Evolutionary conservation across 2,797 vertebrate species (phyloP), one percentile per base, ranked within the genome.

Genomic region (Allobates femoralis): DNA sequence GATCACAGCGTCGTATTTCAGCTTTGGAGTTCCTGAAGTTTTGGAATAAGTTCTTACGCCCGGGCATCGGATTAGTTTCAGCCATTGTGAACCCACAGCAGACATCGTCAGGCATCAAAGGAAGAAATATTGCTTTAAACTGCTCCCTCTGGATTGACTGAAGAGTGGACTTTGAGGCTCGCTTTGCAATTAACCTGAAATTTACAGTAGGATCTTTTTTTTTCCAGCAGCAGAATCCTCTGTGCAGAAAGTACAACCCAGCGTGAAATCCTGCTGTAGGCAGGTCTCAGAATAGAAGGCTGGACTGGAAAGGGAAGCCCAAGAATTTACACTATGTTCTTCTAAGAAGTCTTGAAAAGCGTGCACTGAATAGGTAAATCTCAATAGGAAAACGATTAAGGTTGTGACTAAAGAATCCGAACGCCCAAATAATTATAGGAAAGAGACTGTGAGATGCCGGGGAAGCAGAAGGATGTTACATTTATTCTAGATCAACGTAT

Each of bases 1-100:
- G 83, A 99, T 93, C 89, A 98, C 90, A 0, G 96, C 97, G 1
- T 99, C 97, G 15, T 99, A 99, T 30, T 94, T 93, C 1, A 89
- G 79, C 88, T 95, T 95, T 85, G 94, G 93, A 30, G 0, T 83
- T 1, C 21, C 73, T 1, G 77, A 5, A 21, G 66, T 76, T 85
- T 88, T 75, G 50, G 86, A 88, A 55, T 88, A 85, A 81, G 77
- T 10, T 64, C 83, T 84, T 67, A 14, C 21, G 46, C 50, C 11
- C 1, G 37, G 56, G 32, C 37, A n/a, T 19, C 2, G 28, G 78
- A 79, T 34, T 75, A 3, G 23, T 12, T 80, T 84, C 53, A 75
- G 64, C 26, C 60, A 50, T 14, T 69, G 56, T 12, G 30, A 41
- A 32, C 50, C 7, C 26, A 41, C 1, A 2, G 28, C 50, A 23